A percentile compares a stretch with the other conserved stretches of the same genome.
Evolutionary conservation across 2,797 vertebrate genomes (phyloP).

Genomic region (Knipowitschia caucasica): DNA sequence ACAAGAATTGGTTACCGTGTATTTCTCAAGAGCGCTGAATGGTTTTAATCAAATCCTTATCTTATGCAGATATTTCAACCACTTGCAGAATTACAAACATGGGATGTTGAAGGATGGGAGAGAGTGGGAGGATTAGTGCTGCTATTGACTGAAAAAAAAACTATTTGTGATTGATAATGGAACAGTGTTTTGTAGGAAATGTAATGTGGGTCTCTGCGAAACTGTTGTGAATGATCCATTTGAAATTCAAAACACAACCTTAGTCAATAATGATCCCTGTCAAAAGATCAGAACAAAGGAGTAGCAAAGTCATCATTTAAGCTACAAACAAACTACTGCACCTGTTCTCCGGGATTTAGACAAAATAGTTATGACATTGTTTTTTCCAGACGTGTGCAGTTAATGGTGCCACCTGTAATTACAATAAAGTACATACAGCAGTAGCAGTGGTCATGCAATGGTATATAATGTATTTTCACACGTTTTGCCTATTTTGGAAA

Average conservation of each 20-base stretch:
- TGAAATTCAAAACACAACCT: conserved; percentile 8
- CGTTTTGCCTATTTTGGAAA: too few relatives aligned
- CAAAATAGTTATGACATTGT: too few relatives aligned
- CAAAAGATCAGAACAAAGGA: not conserved
- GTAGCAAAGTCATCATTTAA: not conserved
- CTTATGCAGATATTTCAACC: conserved; percentile 7
- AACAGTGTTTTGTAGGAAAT: not conserved
- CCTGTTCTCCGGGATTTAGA: too few relatives aligned
- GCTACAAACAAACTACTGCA: not conserved
- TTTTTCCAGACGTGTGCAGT: too few relatives aligned
- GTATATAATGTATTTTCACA: too few relatives aligned
- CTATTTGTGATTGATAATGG: not conserved
- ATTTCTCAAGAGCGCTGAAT: conserved; percentile 18
- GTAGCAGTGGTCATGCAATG: too few relatives aligned
- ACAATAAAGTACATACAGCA: too few relatives aligned
- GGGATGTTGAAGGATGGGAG: not conserved
- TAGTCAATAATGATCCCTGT: conserved; percentile 7
- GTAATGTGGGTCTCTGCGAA: not conserved
- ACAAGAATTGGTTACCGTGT: conserved; percentile 36
- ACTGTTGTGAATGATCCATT: not conserved
- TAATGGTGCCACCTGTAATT: too few relatives aligned
- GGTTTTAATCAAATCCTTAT: conserved; percentile 31
- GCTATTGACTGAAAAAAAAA: not conserved
- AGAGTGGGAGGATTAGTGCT: not conserved
- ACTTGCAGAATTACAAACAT: conserved; percentile 13